Evolutionary conservation across 2,113 vertebrate genomes (phyloP), one percentile per base, ranked within the genome.

Genomic region (Seriola rivoliana): DNA sequence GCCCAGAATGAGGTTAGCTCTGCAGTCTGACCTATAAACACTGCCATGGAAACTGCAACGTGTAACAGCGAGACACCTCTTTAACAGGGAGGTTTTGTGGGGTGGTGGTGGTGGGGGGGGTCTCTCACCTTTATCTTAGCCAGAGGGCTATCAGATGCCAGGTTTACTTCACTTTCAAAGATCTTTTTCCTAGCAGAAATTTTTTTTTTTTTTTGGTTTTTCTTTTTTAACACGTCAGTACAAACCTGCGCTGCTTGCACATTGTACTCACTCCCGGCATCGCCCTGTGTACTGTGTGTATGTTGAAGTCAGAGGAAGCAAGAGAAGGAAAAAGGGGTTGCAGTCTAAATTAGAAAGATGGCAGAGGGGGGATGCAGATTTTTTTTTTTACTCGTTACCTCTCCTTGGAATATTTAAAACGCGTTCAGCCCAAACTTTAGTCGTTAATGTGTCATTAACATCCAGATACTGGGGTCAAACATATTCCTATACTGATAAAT

Each of bases 21-120:
- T 86, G 59, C 78, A 76, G 85, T 83, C 85, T 92, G 90, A 93
- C 93, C 91, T 92, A 93, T 92, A 94, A 93, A 93, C 91, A 90
- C 81, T 82, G 80, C 84, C 90, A 93, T 91, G 91, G 87, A 91
- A 91, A 91, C 90, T 69, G 85, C 76, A 88, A 81, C 66, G 58
- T 81, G 86, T 89, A 85, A 71, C 77, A 85, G 74, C 55, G 36
- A 86, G 79, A 73, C 85, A 84, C 87, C 85, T 89, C 54, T 76
- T 89, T 85, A 86, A 87, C 71, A 55, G 70, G 38, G 60, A 72
- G 68, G 75, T 32, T 66, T 44, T 29, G 29, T 29, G 29, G 71
- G 34, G 60, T 21, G 38, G 16, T 13, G 50, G 42, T 12, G 29
- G 5, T 25, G 1, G 40, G 17, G 75, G 80, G 66, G 38, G 60